Evolutionary conservation across 2,797 vertebrate species (phyloP).

Genomic region (Denticeps clupeoides): DNA sequence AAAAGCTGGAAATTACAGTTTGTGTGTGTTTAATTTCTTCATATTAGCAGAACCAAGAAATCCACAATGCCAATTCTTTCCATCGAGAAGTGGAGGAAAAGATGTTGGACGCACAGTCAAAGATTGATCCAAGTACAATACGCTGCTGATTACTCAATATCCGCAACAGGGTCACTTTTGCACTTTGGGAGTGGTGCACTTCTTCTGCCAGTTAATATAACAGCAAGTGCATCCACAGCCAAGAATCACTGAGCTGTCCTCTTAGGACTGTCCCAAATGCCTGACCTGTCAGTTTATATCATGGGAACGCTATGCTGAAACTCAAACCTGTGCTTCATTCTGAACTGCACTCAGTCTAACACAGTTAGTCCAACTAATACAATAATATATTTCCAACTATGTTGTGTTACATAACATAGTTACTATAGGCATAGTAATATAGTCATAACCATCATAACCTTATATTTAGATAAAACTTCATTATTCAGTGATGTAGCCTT

Average conservation of each 20-base stretch:
- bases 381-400: too few species aligned
- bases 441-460: not conserved
- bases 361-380: not conserved
- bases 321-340: not conserved
- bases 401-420: too few species aligned
- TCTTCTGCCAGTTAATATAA: constrained; percentile 6
- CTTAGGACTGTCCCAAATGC: not conserved
- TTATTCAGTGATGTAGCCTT: too few species aligned
- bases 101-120: constrained; percentile 2
- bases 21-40: too few species aligned
- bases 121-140: not conserved
- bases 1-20: too few species aligned
- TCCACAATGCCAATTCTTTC: too few species aligned
- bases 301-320: not conserved
- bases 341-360: not conserved
- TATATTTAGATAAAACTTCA: too few species aligned
- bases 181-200: constrained; percentile 3
- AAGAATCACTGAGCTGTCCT: not conserved
- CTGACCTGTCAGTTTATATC: not conserved
- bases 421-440: not conserved
- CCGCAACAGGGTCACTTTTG: not conserved
- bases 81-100: not conserved
- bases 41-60: too few species aligned
- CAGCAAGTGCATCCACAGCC: not conserved
- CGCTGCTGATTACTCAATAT: not conserved